These are phyloP conservation scores for Balearica regulorum DNA, from an alignment of 2,797 vertebrate species.

Conservation along the genomic window DNA sequence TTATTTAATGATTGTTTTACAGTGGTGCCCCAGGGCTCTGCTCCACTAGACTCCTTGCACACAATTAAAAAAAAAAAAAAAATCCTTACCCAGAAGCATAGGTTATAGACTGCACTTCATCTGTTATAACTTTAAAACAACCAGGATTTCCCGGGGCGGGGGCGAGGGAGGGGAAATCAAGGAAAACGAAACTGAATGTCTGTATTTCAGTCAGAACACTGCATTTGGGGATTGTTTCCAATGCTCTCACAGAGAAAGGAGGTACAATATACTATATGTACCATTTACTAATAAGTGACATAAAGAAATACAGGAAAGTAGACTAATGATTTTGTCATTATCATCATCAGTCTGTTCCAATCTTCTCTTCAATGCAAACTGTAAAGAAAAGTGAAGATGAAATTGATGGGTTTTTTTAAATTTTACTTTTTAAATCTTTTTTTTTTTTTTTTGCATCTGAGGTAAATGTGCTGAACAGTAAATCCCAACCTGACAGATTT, in stretches of 20 bases:
- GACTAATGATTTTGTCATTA: neutral
- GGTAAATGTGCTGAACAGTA: conserved; percentile 31
- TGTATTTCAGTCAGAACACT: neutral
- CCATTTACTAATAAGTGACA: neutral
- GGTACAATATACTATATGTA: neutral
- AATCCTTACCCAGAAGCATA: neutral
- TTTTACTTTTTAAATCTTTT: neutral
- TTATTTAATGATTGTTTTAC: conserved; percentile 28
- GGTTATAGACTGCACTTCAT: neutral
- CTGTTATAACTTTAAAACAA: neutral
- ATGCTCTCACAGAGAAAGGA: neutral
- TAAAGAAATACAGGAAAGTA: neutral
- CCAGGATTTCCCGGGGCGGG: neutral
- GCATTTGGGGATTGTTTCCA: neutral
- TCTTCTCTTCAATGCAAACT: neutral
- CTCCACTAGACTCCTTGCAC: neutral
- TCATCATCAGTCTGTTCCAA: neutral
- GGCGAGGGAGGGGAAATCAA: neutral
- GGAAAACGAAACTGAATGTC: neutral
- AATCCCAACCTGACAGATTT: conserved; percentile 55
- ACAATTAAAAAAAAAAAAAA: neutral
- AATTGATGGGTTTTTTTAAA: neutral
- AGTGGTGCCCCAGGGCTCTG: neutral
- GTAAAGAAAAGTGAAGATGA: neutral
- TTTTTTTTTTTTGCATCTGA: neutral